Evolutionary conservation across 2,888 invertebrate species (phyloP), one percentile per base, ranked within the genome.

Genomic region (Hydrotaea cyrtoneurina): DNA sequence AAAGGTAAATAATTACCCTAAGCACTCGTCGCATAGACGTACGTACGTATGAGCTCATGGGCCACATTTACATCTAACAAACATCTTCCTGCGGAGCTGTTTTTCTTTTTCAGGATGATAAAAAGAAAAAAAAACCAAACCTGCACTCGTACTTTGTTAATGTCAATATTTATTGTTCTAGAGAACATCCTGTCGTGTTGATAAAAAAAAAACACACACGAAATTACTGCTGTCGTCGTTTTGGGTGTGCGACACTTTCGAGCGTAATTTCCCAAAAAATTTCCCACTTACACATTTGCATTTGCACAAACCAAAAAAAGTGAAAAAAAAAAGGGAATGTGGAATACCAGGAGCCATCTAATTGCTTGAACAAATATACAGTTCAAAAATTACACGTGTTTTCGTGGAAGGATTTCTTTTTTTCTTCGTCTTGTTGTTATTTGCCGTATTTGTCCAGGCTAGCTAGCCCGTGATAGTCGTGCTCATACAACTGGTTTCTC

Each of bases 281-380:
- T 21, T n/a, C n/a, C 21, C 55, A 55, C 55, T 55, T 55, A n/a
- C 11, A 10, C 39, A 39, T 13, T 10, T 39, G 39, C 39, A 39
- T 10, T 39, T 39, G 39, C 39, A 39, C 39, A 8, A 39, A 39
- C 39, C 39, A 39, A 39, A 39, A 39, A 3, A 10, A 36, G 3
- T 5, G 8, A 5, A 39, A 39, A 10, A 13, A 10, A 10, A 39
- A 39, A 10, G 13, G 11, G 39, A 62, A 78, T 75, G 80, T 75
- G 80, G 83, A 84, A 84, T 72, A 78, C 83, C 83, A 80, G 83
- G 74, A 84, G 83, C 78, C 80, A 31, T 71, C 62, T 78, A 75
- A 83, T 80, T 83, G 71, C 43, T 64, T 69, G 78, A 84, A 72
- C 55, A 80, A 83, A 80, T 50, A 84, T 62, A 31, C 59, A 23